Evolutionary conservation across 2,888 invertebrate genomes (phyloP), one percentile per base, ranked within the genome.

Genomic region (Meganola albula): DNA sequence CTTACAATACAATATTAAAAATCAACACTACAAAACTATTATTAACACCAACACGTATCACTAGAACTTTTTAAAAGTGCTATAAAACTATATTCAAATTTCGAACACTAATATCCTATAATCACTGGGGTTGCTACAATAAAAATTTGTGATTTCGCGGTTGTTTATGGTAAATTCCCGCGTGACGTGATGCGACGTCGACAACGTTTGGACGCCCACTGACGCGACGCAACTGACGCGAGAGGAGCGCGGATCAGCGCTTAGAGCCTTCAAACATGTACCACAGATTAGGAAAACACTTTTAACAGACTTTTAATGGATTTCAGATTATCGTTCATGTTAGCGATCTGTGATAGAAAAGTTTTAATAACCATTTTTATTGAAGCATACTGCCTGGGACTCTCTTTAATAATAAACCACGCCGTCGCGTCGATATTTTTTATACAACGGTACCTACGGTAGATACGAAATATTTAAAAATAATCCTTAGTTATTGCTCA

Each of bases 261-360:
- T n/a, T n/a, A n/a, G n/a, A n/a, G n/a, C n/a, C 50, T 27, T 34
- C 34, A 24, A 31, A 31, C 24, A 46, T 47, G 28, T 48, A 57
- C 47, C 65, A 62, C 62, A 61, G 62, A 70, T 72, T 60, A 60
- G 56, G 54, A 60, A 59, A 68, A 68, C 63, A 64, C 60, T 58
- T 63, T 47, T 39, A 53, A 39, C 43, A 32, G 46, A 59, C 41
- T 55, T 63, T 55, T 66, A 64, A 66, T 69, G 60, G 65, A 60
- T 52, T 38, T 28, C 34, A 34, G 55, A 55, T 55, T 56, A 52
- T 32, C 43, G 34, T 42, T 35, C 40, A 43, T 40, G 34, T 43
- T 38, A 27, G 23, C 12, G 18, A 11, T 30, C 20, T 18, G 31
- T 41, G 34, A 42, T 51, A 31, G 43, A 20, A 41, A 49, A 47